Evolutionary conservation across 2,888 invertebrate species (phyloP).

Genomic region (Frankliniella intonsa): DNA sequence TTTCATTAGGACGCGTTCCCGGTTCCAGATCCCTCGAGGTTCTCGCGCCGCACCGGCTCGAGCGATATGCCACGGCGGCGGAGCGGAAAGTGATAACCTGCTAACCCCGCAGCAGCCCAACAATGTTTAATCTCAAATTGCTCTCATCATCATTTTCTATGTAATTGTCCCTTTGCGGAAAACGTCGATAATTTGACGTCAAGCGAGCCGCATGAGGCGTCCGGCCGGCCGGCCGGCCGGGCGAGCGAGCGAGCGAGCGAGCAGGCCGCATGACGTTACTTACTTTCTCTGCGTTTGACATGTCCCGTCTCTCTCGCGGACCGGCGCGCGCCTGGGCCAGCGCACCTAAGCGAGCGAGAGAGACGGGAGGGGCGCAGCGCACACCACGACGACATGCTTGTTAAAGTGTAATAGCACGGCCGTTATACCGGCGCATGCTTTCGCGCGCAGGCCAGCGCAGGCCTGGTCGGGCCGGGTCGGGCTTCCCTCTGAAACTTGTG

Average conservation of each 20-base stretch:
- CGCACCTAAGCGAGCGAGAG: not conserved
- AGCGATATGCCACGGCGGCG: too few relatives aligned
- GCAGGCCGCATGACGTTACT: not conserved
- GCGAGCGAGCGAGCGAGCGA: too few relatives aligned
- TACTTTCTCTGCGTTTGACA: not conserved
- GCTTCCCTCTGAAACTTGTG: not conserved
- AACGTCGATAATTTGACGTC: constrained; percentile 15
- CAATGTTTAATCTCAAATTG: constrained; percentile 23
- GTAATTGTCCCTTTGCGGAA: not conserved
- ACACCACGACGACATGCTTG: not conserved
- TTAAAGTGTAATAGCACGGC: not conserved
- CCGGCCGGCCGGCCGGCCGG: not conserved
- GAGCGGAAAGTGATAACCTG: not conserved
- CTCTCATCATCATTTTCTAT: not conserved
- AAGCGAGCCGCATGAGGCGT: not conserved
- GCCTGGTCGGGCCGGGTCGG: too few relatives aligned
- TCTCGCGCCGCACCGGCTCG: not conserved
- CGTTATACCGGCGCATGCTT: not conserved
- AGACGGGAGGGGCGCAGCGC: not conserved
- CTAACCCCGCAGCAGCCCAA: not conserved
- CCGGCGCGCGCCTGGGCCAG: not conserved
- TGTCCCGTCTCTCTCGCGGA: not conserved
- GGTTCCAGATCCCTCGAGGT: not conserved
- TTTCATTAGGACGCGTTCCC: not conserved
- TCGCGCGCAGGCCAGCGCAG: too few relatives aligned